Evolutionary conservation across 2,797 vertebrate species (phyloP).

Genomic region (Carapus acus): DNA sequence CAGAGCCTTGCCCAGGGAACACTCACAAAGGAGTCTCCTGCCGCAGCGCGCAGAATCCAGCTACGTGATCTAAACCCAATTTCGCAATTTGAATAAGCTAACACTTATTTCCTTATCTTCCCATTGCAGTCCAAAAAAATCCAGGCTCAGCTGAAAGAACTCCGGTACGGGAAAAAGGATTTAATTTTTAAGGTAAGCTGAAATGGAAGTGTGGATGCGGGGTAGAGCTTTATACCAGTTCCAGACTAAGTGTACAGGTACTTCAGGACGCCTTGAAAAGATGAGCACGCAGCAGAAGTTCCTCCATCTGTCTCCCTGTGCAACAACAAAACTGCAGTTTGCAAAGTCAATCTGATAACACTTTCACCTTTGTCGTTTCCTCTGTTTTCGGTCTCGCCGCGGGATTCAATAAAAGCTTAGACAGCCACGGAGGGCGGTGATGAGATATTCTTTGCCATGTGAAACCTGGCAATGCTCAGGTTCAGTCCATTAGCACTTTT

Average conservation of each 20-base stretch:
- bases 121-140: conserved; percentile 93
- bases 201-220: conserved; percentile 59
- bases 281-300: conserved; percentile 50
- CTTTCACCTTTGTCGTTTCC: conserved; percentile 12
- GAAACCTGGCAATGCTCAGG: conserved; percentile 18
- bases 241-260: conserved; percentile 52
- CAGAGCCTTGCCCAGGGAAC: conserved; percentile 65
- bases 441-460: conserved; percentile 38
- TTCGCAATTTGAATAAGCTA: conserved; percentile 73
- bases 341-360: conserved; percentile 27
- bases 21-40: conserved; percentile 68
- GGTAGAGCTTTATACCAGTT: conserved; percentile 43
- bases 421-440: conserved; percentile 32
- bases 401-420: conserved; percentile 25
- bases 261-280: conserved; percentile 51
- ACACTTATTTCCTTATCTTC: conserved; percentile 74
- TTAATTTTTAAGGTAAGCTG: conserved; percentile 96
- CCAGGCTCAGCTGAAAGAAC: conserved; percentile 95
- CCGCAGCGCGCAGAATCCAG: conserved; percentile 65
- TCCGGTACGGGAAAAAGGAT: conserved; percentile 97
- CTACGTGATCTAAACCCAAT: conserved; percentile 78
- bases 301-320: conserved; percentile 52
- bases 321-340: conserved; percentile 42
- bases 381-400: conserved; percentile 20
- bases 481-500: conserved; percentile 10